A percentile compares a stretch with the other conserved stretches of the same genome.
Evolutionary conservation across 2,113 vertebrate species (phyloP).

Genomic region (Cyanoderma ruficeps): DNA sequence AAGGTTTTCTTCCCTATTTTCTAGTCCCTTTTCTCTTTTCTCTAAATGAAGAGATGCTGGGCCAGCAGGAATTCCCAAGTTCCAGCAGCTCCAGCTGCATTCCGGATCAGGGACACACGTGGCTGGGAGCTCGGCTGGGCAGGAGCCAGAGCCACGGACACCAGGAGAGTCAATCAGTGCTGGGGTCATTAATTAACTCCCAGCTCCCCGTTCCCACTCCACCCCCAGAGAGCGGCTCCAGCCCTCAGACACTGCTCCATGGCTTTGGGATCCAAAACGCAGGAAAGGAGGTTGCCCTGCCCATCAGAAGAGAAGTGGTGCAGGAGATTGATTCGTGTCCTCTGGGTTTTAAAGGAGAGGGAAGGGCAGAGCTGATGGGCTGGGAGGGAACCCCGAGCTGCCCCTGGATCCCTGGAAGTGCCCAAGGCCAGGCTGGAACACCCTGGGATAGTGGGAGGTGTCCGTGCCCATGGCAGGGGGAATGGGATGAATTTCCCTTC

Average conservation of each 20-base stretch:
- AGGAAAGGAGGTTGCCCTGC: background rate
- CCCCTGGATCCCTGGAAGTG: no score
- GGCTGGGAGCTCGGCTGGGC: background rate
- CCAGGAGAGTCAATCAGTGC: background rate
- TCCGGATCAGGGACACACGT: background rate
- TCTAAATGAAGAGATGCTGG: background rate
- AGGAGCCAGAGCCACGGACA: background rate
- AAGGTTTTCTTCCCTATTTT: background rate
- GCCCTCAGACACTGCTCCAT: background rate
- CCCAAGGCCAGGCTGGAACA: background rate
- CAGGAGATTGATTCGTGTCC: background rate
- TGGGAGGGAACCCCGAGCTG: background rate
- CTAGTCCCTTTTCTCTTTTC: background rate
- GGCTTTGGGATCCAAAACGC: background rate
- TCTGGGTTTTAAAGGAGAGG: background rate
- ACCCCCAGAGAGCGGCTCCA: background rate
- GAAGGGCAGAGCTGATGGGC: background rate
- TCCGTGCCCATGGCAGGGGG: background rate
- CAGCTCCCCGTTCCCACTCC: background rate
- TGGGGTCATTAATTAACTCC: background rate
- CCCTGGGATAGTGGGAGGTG: background rate
- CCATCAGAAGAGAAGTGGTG: background rate
- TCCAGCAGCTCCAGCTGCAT: background rate
- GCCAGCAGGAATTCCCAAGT: slow-evolving; percentile 8
- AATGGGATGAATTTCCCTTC: no score